phyloP scores from a whole-genome alignment of 30 jellyfish, hydroid and myxozoan species.

The Cassiopea andromeda region DNA sequence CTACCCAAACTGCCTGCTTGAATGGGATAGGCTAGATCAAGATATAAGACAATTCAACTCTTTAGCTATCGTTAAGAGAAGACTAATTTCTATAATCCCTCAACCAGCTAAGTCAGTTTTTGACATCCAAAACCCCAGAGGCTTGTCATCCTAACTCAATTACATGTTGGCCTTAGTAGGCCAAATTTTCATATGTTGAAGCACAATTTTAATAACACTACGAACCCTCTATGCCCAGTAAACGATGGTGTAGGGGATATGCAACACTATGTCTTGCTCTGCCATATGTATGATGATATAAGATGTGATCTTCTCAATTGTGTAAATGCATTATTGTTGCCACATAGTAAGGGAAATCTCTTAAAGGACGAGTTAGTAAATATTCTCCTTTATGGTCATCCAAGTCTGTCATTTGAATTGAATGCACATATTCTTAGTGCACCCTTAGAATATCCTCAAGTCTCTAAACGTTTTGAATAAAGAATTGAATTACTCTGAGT shows the following conservation, averaged over 20 bases:
- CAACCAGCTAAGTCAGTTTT: neutral
- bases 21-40: conserved; percentile 5
- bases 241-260: neutral
- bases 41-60: neutral
- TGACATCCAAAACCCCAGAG: neutral
- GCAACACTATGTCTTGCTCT: neutral
- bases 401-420: neutral
- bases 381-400: neutral
- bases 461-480: conserved; percentile 4
- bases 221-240: neutral
- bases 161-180: neutral
- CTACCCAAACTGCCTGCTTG: neutral
- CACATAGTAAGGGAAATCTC: neutral
- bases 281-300: neutral
- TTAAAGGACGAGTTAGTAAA: neutral
- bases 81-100: neutral
- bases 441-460: neutral
- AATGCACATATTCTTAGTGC: neutral
- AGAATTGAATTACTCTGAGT: neutral
- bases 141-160: neutral
- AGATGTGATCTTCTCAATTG: conserved; percentile 1
- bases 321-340: neutral
- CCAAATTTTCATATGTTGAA: neutral
- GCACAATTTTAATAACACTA: neutral
- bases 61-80: neutral